These are phyloP conservation scores for Scaeva pyrastri DNA, from an alignment of 2,888 invertebrate species.

Conservation along the genomic window DNA sequence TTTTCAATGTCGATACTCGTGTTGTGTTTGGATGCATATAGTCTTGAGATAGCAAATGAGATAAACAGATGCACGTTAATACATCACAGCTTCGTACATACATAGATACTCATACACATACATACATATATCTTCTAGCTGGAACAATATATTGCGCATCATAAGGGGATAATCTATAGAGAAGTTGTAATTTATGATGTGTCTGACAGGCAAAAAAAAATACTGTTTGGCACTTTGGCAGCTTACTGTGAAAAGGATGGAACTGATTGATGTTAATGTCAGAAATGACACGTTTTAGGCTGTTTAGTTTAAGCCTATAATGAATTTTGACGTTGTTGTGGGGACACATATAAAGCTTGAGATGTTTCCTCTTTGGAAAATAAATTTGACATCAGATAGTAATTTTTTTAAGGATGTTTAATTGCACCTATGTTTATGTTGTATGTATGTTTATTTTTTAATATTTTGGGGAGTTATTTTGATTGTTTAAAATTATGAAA, in stretches of 20 bases:
- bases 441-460: too few species aligned
- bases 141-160: background rate
- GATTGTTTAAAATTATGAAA: too few species aligned
- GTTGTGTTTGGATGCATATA: background rate
- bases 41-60: conserved; percentile 22
- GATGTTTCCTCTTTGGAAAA: background rate
- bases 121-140: background rate
- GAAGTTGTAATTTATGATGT: conserved; percentile 7
- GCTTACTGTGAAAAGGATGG: background rate
- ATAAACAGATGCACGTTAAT: background rate
- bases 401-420: background rate
- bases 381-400: background rate
- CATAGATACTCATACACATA: background rate
- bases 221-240: background rate
- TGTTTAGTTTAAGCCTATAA: background rate
- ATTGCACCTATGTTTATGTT: background rate
- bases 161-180: background rate
- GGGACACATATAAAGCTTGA: background rate
- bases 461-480: too few species aligned
- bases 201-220: background rate
- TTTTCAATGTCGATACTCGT: conserved; percentile 53
- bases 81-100: background rate
- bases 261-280: conserved; percentile 25
- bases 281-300: conserved; percentile 2
- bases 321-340: background rate